Evolutionary conservation across 2,113 vertebrate genomes (phyloP).

Genomic region (Salvelinus fontinalis): DNA sequence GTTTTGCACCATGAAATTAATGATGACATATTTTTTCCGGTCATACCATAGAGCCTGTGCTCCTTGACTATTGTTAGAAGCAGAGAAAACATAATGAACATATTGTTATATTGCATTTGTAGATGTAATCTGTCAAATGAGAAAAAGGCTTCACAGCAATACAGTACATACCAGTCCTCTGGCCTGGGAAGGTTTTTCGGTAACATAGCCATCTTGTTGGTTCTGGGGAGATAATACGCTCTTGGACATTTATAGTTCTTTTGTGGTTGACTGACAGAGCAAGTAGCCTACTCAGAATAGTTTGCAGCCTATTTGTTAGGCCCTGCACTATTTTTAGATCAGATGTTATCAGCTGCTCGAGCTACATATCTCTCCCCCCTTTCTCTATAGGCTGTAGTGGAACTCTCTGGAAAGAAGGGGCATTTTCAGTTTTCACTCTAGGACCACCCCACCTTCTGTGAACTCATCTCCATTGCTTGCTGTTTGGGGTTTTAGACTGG

Average conservation of each 20-base stretch:
- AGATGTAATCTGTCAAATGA: not conserved
- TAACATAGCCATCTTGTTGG: slow-evolving; percentile 26
- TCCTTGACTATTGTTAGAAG: slow-evolving; percentile 75
- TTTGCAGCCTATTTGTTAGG: not conserved
- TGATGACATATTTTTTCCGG: slow-evolving; percentile 86
- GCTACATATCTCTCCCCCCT: slow-evolving; percentile 16
- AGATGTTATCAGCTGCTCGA: slow-evolving; percentile 53
- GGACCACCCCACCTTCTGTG: not conserved
- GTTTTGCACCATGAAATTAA: slow-evolving; percentile 89
- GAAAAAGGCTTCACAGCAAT: not conserved
- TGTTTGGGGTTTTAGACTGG: too few relatives aligned
- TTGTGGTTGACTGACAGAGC: not conserved
- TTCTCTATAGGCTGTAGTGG: slow-evolving; percentile 25
- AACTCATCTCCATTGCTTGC: not conserved
- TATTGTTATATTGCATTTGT: not conserved
- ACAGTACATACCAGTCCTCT: slow-evolving; percentile 42
- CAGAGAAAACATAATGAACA: not conserved
- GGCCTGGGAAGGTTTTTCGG: slow-evolving; percentile 49
- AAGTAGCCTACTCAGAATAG: not conserved
- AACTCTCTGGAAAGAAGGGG: slow-evolving; percentile 40
- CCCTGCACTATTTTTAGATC: slow-evolving; percentile 51
- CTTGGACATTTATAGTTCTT: not conserved
- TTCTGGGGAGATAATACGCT: not conserved
- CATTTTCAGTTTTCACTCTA: slow-evolving; percentile 20
- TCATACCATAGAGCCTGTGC: slow-evolving; percentile 90